Percentiles rank a stretch among this genome's conserved stretches.
phyloP scores from a whole-genome alignment of 2,797 vertebrate genomes.

The Rousettus madagascariensis region DNA sequence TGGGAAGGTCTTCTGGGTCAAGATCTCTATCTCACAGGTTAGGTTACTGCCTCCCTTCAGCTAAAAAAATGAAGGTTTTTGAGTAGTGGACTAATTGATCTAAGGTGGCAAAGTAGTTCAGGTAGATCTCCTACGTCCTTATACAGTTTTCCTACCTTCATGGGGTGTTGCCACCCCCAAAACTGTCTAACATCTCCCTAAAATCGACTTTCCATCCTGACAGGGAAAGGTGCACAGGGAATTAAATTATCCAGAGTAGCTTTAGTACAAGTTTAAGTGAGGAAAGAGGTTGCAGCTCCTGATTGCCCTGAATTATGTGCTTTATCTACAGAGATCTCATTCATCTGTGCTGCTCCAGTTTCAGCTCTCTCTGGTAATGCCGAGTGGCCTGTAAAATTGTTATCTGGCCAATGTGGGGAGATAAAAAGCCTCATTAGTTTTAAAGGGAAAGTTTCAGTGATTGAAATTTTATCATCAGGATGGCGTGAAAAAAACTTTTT shows the following conservation, averaged over 20 bases:
- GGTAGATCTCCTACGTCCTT: neutral
- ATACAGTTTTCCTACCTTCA: neutral
- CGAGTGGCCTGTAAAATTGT: constrained; percentile 7
- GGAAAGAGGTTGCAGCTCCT: neutral
- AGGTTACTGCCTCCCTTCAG: neutral
- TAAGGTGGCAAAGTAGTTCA: neutral
- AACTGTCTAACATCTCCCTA: neutral
- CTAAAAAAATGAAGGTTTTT: neutral
- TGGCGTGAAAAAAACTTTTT: neutral
- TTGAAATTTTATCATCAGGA: constrained; percentile 66
- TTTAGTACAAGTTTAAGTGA: constrained; percentile 34
- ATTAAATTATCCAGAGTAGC: neutral
- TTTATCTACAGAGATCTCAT: constrained; percentile 55
- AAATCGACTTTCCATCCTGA: neutral
- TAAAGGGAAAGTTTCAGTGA: constrained; percentile 60
- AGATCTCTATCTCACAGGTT: neutral
- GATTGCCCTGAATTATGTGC: constrained; percentile 12
- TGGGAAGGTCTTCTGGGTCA: neutral
- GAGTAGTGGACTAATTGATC: neutral
- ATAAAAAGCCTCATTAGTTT: constrained; percentile 60
- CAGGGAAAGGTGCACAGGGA: neutral
- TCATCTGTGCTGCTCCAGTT: constrained; percentile 44
- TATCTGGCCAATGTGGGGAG: constrained; percentile 18
- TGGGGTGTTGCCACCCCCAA: neutral
- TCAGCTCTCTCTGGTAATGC: constrained; percentile 38